Percentiles rank a stretch among this genome's conserved stretches.
Evolutionary conservation across 1,140 invertebrate genomes (phyloP).

Genomic region (Trachelipus rathkii): DNA sequence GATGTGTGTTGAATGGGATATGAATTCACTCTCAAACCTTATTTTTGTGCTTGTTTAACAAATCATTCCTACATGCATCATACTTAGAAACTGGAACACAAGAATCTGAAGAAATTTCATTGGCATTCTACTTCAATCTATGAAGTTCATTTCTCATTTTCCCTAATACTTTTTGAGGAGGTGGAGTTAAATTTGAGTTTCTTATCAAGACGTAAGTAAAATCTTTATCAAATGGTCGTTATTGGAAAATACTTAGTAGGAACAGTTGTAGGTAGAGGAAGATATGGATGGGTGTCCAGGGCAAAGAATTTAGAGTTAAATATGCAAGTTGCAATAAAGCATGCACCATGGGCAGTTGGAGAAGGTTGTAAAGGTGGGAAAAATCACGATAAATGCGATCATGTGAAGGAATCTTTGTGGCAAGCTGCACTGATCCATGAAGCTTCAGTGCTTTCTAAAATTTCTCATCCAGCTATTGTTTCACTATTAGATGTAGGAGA

Average conservation of each 20-base stretch:
- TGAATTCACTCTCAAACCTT: not conserved
- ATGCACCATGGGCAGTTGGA: slow-evolving; percentile 1
- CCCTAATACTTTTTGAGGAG: not conserved
- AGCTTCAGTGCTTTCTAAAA: slow-evolving; percentile 20
- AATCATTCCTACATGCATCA: not conserved
- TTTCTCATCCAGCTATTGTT: slow-evolving; percentile 24
- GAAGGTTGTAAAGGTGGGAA: not conserved
- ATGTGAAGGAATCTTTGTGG: not conserved
- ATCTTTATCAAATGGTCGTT: not conserved
- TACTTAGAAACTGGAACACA: not conserved
- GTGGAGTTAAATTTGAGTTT: not conserved
- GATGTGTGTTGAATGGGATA: slow-evolving; percentile 2
- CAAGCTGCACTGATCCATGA: slow-evolving; percentile 21
- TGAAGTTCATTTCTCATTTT: not conserved
- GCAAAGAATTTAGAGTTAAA: not conserved
- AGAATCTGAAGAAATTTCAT: not conserved
- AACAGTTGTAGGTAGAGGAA: not conserved
- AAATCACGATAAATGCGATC: not conserved
- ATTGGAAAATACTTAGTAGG: slow-evolving; percentile 2
- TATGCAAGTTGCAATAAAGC: not conserved
- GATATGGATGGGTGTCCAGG: slow-evolving; percentile 3
- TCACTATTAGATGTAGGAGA: slow-evolving; percentile 20
- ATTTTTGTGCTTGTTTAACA: not conserved
- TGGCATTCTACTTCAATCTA: not conserved
- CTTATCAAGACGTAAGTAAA: not conserved